phyloP scores from a whole-genome alignment of 2,113 vertebrate species.

The Gavialis gangeticus region DNA sequence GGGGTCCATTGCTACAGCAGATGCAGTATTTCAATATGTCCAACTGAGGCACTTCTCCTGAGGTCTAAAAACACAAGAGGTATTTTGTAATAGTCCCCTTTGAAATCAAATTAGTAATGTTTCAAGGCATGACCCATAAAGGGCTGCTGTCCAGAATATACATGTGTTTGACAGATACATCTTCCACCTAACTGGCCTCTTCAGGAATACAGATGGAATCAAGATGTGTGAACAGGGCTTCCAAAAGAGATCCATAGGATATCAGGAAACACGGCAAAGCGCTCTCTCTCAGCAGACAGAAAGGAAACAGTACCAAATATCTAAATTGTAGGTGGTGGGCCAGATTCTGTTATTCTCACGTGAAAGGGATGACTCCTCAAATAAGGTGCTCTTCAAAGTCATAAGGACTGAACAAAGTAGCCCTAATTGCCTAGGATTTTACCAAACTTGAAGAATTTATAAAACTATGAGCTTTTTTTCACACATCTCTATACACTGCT shows the following conservation, averaged over 20 bases:
- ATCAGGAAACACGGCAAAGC: slow-evolving; percentile 31
- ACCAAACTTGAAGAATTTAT: background rate
- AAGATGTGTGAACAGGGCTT: slow-evolving; percentile 71
- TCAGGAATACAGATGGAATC: slow-evolving; percentile 68
- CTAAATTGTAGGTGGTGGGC: slow-evolving; percentile 32
- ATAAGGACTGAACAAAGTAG: background rate
- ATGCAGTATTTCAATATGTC: slow-evolving; percentile 44
- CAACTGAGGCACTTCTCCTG: slow-evolving; percentile 56
- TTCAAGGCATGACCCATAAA: slow-evolving; percentile 71
- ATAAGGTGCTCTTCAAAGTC: background rate
- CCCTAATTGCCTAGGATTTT: background rate
- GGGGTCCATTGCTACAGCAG: background rate
- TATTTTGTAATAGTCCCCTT: slow-evolving; percentile 68
- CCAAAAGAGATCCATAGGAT: slow-evolving; percentile 45
- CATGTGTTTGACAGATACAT: slow-evolving; percentile 71
- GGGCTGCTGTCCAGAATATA: slow-evolving; percentile 51
- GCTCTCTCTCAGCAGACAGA: slow-evolving; percentile 38
- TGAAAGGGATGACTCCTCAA: slow-evolving; percentile 20
- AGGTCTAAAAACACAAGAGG: slow-evolving; percentile 67
- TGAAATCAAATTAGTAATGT: slow-evolving; percentile 73
- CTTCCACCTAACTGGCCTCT: slow-evolving; percentile 52
- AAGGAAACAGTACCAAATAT: slow-evolving; percentile 56
- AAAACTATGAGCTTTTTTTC: background rate
- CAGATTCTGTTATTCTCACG: slow-evolving; percentile 32
- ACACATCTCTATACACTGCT: background rate